These are phyloP conservation scores for Nycteola revayana DNA, from an alignment of 2,888 invertebrate genomes.

Conservation along the genomic window DNA sequence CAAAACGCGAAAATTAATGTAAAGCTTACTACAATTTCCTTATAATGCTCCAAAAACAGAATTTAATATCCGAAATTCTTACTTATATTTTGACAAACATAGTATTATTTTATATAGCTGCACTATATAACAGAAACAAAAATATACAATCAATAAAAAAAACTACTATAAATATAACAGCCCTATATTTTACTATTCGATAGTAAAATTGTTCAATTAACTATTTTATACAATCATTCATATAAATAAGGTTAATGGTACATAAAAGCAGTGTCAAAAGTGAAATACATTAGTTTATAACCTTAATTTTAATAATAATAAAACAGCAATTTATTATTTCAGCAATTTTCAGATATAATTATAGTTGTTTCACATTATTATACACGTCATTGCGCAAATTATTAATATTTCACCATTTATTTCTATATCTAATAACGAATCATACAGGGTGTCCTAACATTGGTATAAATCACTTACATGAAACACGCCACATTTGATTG, in stretches of 20 bases:
- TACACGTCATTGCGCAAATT: too few relatives aligned
- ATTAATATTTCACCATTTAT: too few relatives aligned
- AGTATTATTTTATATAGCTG: slow-evolving; percentile 28
- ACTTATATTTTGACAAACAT: slow-evolving; percentile 11
- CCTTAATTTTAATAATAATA: slow-evolving; percentile 21
- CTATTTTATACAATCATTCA: slow-evolving; percentile 55
- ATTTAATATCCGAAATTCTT: slow-evolving; percentile 13
- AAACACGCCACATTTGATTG: too few relatives aligned
- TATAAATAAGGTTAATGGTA: slow-evolving; percentile 62
- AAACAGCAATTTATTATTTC: slow-evolving; percentile 24
- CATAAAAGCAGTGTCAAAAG: slow-evolving; percentile 71
- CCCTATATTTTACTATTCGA: slow-evolving; percentile 76
- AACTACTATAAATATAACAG: slow-evolving; percentile 76
- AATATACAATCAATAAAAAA: slow-evolving; percentile 68
- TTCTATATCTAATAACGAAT: too few relatives aligned
- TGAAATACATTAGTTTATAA: slow-evolving; percentile 41
- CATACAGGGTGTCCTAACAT: too few relatives aligned
- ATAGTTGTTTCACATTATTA: too few relatives aligned
- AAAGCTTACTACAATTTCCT: slow-evolving; percentile 31
- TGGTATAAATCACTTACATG: too few relatives aligned
- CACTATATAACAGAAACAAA: slow-evolving; percentile 54
- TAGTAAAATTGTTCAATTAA: slow-evolving; percentile 67
- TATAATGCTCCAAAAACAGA: slow-evolving; percentile 23
- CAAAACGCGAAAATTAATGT: slow-evolving; percentile 45
- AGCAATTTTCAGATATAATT: background rate